Conservation (phyloP, 2,888 invertebrate genomes). For the Willowsia nigromaculata region DNA sequence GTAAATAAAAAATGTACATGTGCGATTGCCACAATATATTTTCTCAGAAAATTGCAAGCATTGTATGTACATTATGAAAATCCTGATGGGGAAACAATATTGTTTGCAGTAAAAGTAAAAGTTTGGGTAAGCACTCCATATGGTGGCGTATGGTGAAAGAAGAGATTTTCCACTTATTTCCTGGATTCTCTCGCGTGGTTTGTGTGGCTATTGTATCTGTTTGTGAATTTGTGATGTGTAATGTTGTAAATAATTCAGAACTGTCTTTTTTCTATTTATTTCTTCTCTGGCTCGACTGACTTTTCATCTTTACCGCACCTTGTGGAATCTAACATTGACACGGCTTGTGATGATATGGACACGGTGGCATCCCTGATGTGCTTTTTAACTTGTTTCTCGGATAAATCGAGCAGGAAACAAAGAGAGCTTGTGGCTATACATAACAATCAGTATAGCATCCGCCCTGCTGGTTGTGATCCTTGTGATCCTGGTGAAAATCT, state of each 20-base stretch:
- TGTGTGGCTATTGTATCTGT: not conserved
- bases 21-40: no score
- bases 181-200: not conserved
- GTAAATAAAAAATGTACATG: no score
- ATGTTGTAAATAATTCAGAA: constrained; percentile 62
- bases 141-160: not conserved
- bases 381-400: constrained; percentile 22
- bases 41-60: no score
- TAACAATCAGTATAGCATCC: constrained; percentile 88
- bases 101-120: no score
- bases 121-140: no score
- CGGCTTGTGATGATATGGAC: not conserved
- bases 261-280: constrained; percentile 47
- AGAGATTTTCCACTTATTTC: constrained; percentile 15
- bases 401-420: constrained; percentile 84
- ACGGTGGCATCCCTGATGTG: constrained; percentile 15
- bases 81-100: no score
- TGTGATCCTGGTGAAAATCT: constrained; percentile 83
- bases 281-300: not conserved
- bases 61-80: no score
- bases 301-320: constrained; percentile 15
- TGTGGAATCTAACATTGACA: constrained; percentile 35
- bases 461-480: constrained; percentile 87
- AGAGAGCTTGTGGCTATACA: constrained; percentile 90
- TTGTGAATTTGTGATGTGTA: constrained; percentile 47